Conservation (phyloP, 92 coral and sea anemone species). For the Bergia sp. region DNA sequence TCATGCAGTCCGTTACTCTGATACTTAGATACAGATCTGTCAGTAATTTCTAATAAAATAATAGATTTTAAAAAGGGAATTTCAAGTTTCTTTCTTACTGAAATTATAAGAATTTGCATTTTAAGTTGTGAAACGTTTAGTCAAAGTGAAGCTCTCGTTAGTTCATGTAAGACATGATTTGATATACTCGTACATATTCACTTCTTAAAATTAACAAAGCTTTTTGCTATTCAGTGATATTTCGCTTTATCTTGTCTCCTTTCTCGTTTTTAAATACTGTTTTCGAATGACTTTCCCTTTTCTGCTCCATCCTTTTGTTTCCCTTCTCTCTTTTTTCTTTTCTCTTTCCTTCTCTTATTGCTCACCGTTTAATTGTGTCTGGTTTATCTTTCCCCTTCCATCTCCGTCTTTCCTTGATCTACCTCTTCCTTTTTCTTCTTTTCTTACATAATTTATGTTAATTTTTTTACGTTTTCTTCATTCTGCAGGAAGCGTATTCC, state of each 20-base stretch:
- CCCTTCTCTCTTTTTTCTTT: not conserved
- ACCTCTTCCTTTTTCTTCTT: not conserved
- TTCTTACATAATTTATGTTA: not conserved
- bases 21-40: no score
- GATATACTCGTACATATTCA: no score
- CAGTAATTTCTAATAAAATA: no score
- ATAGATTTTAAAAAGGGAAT: no score
- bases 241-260: not conserved
- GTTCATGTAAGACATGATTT: no score
- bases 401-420: not conserved
- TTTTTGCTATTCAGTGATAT: no score
- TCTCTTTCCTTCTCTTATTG: not conserved
- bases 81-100: no score
- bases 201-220: no score
- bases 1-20: no score
- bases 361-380: not conserved
- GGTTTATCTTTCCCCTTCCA: not conserved
- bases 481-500: not conserved
- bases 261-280: not conserved
- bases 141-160: no score
- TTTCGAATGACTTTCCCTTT: not conserved
- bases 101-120: no score
- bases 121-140: no score
- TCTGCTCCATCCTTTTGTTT: not conserved
- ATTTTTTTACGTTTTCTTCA: not conserved